Evolutionary conservation across 2,113 vertebrate species (phyloP).

Genomic region (Chaetops frenatus): DNA sequence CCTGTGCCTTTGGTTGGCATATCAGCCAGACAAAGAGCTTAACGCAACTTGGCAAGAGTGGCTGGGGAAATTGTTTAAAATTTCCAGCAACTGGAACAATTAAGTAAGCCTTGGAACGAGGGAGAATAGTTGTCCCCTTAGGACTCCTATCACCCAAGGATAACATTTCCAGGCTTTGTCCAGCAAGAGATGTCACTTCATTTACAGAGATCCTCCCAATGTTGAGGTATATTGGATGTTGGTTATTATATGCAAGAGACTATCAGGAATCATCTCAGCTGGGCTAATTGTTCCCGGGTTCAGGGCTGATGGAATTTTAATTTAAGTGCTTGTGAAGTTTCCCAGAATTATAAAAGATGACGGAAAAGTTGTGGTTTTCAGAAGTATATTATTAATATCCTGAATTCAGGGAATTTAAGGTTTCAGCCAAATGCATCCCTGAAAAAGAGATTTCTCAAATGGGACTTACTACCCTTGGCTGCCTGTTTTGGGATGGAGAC

Average conservation of each 20-base stretch:
- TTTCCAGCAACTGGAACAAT: constrained; percentile 63
- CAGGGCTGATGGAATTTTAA: constrained; percentile 1
- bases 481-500: neutral
- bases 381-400: neutral
- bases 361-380: neutral
- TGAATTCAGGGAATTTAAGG: neutral
- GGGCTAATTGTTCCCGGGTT: constrained; percentile 29
- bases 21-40: constrained; percentile 64
- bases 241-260: constrained; percentile 4
- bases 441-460: neutral
- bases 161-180: constrained; percentile 63
- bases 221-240: constrained; percentile 35
- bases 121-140: constrained; percentile 46
- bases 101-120: constrained; percentile 19
- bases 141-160: constrained; percentile 63
- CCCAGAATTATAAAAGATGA: neutral
- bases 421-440: neutral
- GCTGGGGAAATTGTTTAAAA: constrained; percentile 38
- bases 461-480: neutral
- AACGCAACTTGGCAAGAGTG: constrained; percentile 28
- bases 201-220: constrained; percentile 47
- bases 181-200: constrained; percentile 51
- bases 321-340: neutral
- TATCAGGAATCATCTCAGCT: constrained; percentile 22
- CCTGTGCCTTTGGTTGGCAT: constrained; percentile 49